Base-by-base conservation (phyloP, 2,888 invertebrate genomes). In the Oligia strigilis region DNA sequence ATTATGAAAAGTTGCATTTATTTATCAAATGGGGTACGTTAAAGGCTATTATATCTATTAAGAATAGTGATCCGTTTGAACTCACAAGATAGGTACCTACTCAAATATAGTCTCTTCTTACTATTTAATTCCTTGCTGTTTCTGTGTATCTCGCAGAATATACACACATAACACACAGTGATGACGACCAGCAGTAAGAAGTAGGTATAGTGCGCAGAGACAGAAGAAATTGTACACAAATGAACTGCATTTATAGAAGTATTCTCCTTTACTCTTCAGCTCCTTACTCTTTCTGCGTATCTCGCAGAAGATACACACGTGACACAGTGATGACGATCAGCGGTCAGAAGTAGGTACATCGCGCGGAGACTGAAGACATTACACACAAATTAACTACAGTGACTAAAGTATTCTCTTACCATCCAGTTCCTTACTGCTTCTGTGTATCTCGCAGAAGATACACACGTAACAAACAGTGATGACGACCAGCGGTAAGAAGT, bases 391-490 rank as follows among this genome's bases (percentile, higher is more conserved):
- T 2, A 36, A 52, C 40, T 11, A 9, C 17, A 36, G 9, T 46
- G 0, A 74, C 9, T 3, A 14, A 58, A 43, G 8, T 52, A 52
- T 62, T n/a, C 13, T 86, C 96, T 95, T 86, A 98, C 98, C 97
- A 88, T 95, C 96, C 0, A 97, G 94, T 84, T 98, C 98, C 75
- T 97, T 97, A 70, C 98, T 98, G 93, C 97, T 98, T 82, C 96
- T 97, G 11, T 97, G 97, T 83, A 98, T 98, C 95, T 98, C 98
- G 91, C 97, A 98, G 92, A 98, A 97, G 89, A 98, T 98, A 92
- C 98, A 97, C 43, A 98, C 96, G 92, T 98, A 98, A 85, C 98
- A 98, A 81, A 97, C 97, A 72, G 98, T 97, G 94, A 98, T 98
- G 91, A 98, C 97, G 84, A 98, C 89, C 36, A 98, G 96, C 0